Conservation (phyloP, 1,140 invertebrate genomes). For the Aricia agestis region DNA sequence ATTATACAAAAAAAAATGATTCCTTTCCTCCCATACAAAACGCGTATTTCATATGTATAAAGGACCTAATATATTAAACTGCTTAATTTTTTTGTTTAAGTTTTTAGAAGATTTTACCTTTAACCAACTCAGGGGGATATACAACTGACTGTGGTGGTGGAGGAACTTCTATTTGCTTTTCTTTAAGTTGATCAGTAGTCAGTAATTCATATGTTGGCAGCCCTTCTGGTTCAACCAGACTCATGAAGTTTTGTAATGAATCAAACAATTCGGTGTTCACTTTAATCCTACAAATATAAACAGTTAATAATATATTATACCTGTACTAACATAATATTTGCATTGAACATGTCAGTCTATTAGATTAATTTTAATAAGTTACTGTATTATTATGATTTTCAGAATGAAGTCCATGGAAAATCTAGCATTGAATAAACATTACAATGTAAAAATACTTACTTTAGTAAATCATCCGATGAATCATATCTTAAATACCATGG, state of each 20-base stretch:
- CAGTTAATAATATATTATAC: not conserved
- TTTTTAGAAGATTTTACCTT: not conserved
- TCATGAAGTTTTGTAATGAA: conserved; percentile 44
- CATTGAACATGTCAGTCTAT: no score
- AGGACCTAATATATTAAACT: no score
- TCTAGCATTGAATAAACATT: not conserved
- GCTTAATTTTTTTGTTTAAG: no score
- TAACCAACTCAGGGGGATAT: conserved; percentile 46
- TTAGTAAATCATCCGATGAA: conserved; percentile 34
- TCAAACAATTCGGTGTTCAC: conserved; percentile 53
- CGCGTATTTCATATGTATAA: no score
- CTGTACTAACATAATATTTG: no score
- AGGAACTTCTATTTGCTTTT: conserved; percentile 45
- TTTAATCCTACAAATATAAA: conserved; percentile 34
- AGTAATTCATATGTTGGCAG: conserved; percentile 39
- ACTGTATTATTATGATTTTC: no score
- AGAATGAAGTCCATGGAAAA: not conserved
- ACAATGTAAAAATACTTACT: conserved; percentile 36
- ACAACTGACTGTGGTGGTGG: conserved; percentile 43
- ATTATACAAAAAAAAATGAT: no score
- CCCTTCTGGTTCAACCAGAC: conserved; percentile 43
- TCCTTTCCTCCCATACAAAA: no score
- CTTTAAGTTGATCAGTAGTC: conserved; percentile 39
- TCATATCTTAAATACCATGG: conserved; percentile 66
- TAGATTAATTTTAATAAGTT: no score